Evolutionary conservation across 2,797 vertebrate species (phyloP), one percentile per base, ranked within the genome.

Genomic region (Enteromius fasciolatus): DNA sequence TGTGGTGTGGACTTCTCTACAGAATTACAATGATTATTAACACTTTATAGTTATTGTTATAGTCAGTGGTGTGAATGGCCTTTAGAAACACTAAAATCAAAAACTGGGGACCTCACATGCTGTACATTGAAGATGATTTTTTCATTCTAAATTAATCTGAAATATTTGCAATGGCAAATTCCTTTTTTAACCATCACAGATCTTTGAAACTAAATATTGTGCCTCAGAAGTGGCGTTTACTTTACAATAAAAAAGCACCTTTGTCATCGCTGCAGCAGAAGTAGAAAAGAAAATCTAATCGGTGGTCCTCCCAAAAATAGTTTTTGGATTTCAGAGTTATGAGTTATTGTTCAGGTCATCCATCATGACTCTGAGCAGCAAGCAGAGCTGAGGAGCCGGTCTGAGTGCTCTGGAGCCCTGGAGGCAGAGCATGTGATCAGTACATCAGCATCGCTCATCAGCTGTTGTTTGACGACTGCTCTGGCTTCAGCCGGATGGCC

Each of bases 401-500:
- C 66, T 8, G 61, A 85, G 59, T 59, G 83, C 77, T 33, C 10
- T 57, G 67, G 31, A 70, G 75, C n/a, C 69, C 78, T 81, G 75
- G 87, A 88, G 83, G 78, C 80, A 81, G 84, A 73, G 77, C 25
- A 23, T 52, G 70, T 20, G 83, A 25, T 84, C 79, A 33, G 14
- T 72, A 33, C 33, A 44, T 52, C 67, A 59, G 54, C 8, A 20
- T 75, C 25, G 6, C 11, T 48, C 36, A 61, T 88, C 87, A 88
- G 80, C 76, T 83, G 90, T 90, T 93, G 92, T 92, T 94, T 81
- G 90, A 92, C 0, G 90, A 76, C 39, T 5, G 82, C n/a, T 93
- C 92, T 0, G 93, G 92, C 80, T 95, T 94, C 64, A 96, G 90
- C 0, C 92, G 91, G 81, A 96, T 93, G 87, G 92, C 89, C 95